Evolutionary conservation across 2,888 invertebrate species (phyloP).

Genomic region (Eilema sororculum): DNA sequence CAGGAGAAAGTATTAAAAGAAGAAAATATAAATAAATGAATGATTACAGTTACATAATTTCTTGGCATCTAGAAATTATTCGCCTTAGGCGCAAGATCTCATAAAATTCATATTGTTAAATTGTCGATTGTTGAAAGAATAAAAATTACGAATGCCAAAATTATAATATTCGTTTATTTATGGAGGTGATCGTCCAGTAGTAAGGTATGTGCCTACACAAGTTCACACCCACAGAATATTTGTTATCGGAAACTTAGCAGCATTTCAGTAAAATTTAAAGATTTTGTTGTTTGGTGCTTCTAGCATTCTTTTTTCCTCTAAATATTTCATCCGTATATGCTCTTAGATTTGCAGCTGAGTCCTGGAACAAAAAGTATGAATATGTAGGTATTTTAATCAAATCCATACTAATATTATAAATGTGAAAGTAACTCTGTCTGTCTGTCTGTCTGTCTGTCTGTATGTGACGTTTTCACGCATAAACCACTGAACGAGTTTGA

Average conservation of each 20-base stretch:
- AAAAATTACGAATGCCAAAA: background rate
- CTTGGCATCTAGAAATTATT: background rate
- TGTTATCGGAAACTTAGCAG: background rate
- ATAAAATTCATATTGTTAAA: background rate
- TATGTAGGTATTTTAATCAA: no score
- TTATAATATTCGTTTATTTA: constrained; percentile 8
- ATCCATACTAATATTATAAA: no score
- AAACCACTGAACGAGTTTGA: no score
- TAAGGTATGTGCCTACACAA: background rate
- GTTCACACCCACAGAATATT: background rate
- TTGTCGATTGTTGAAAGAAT: background rate
- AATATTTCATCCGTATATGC: constrained; percentile 79
- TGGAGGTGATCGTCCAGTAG: background rate
- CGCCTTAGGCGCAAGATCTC: background rate
- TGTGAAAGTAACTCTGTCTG: no score
- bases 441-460: no score
- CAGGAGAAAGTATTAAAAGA: constrained; percentile 46
- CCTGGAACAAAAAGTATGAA: constrained; percentile 64
- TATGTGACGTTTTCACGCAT: no score
- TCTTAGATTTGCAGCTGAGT: constrained; percentile 75
- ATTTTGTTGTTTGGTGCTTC: constrained; percentile 61
- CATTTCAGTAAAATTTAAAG: background rate
- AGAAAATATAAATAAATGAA: constrained; percentile 25
- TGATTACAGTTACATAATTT: background rate
- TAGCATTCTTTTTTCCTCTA: constrained; percentile 69